These are phyloP conservation scores for Carabus problematicus DNA, from an alignment of 2,888 invertebrate species.

Conservation along the genomic window DNA sequence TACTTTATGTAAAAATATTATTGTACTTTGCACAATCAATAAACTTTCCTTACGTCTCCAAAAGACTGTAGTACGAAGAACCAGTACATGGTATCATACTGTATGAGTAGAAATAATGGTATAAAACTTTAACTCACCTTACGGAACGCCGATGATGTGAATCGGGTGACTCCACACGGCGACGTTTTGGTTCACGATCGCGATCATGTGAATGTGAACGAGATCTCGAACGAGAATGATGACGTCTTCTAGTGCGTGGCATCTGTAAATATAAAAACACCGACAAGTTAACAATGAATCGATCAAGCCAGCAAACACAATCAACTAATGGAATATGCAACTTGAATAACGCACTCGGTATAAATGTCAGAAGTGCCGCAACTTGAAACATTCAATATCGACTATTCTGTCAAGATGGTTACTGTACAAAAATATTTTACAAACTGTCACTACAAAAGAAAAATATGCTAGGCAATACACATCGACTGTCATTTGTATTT, in stretches of 20 bases:
- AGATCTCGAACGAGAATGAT: conserved; percentile 72
- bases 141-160: conserved; percentile 65
- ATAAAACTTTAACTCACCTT: conserved; percentile 63
- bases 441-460: not conserved
- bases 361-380: not conserved
- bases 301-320: not conserved
- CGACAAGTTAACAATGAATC: not conserved
- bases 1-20: too few relatives aligned
- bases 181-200: conserved; percentile 75
- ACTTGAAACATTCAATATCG: conserved; percentile 2
- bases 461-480: too few relatives aligned
- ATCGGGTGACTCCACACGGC: conserved; percentile 72
- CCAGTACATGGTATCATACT: conserved; percentile 1
- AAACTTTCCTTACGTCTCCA: not conserved
- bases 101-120: not conserved
- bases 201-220: conserved; percentile 65
- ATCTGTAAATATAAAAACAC: conserved; percentile 64
- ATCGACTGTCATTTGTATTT: too few relatives aligned
- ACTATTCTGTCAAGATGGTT: not conserved
- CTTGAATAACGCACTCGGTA: not conserved
- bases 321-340: not conserved
- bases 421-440: conserved; percentile 9
- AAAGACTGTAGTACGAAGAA: not conserved
- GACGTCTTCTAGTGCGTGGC: conserved; percentile 84
- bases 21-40: not conserved